phyloP scores from a whole-genome alignment of 1,140 invertebrate genomes.

The Heliconius congener region DNA sequence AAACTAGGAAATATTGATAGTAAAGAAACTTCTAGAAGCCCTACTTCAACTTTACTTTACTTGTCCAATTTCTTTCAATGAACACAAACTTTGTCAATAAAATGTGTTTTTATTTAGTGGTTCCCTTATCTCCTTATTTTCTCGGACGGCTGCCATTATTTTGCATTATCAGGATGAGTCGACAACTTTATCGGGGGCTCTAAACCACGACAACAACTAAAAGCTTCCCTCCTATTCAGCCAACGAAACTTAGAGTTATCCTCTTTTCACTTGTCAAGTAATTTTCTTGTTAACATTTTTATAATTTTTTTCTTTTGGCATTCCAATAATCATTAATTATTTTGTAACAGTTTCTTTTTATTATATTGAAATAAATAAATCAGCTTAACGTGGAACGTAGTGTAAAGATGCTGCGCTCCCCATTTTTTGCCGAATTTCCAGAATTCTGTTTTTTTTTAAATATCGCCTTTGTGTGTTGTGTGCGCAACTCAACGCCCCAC shows the following conservation, averaged over 20 bases:
- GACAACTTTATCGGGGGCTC: conserved; percentile 61
- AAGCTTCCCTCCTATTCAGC: conserved; percentile 45
- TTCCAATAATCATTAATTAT: not conserved
- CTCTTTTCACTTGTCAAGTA: conserved; percentile 41
- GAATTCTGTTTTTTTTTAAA: too few species aligned
- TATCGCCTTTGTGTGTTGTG: too few species aligned
- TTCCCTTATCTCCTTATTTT: conserved; percentile 68
- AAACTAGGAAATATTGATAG: not conserved
- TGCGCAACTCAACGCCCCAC: too few species aligned
- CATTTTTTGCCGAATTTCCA: too few species aligned
- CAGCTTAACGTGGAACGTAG: too few species aligned
- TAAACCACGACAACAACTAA: conserved; percentile 54
- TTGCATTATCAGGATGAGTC: conserved; percentile 67
- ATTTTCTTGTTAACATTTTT: conserved; percentile 42
- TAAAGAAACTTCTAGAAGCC: conserved; percentile 39
- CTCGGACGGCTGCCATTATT: conserved; percentile 64
- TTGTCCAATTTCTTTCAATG: conserved; percentile 70
- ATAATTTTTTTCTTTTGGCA: conserved; percentile 14
- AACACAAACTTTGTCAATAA: conserved; percentile 68
- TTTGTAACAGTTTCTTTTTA: too few species aligned
- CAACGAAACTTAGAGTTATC: conserved; percentile 45
- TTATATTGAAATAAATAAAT: too few species aligned
- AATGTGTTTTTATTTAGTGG: conserved; percentile 65
- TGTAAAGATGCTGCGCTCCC: too few species aligned
- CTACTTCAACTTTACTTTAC: conserved; percentile 44